Evolutionary conservation across 2,888 invertebrate species (phyloP), one percentile per base, ranked within the genome.

Genomic region (Acanthopleura granulata): DNA sequence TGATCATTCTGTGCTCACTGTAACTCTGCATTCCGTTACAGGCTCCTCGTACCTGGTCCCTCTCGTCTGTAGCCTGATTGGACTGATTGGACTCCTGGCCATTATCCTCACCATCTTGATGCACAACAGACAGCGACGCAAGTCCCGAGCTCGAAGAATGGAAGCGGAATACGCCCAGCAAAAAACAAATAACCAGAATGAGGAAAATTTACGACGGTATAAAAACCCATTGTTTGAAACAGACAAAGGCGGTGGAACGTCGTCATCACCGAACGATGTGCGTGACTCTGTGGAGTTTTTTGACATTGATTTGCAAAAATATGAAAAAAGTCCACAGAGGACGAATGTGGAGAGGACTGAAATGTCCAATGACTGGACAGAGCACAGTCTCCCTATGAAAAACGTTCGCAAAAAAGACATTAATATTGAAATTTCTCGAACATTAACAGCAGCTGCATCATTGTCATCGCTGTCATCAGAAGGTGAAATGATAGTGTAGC

Each of bases 161-260:
- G 66, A 66, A 27, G 66, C 66, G 6, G 78, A 82, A 62, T 81
- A 83, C 40, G 76, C 79, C 27, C 86, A 89, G 72, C 96, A 96
- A 87, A 96, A 96, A 89, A 95, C 96, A 3, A 97, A 97, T 90
- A 97, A 97, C 90, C 96, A 97, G 91, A 96, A 96, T 90, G 96
- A 96, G 89, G 96, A 96, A 89, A 96, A 97, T 91, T 92, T 97
- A 76, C 93, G 96, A 74, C 93, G 96, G 80, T 95, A 95, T 91
- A 85, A 88, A 72, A 95, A 95, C 91, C 95, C 95, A 6, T 91
- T 95, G 76, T 95, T 94, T 87, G 93, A 93, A 79, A 93, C 92
- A 62, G 92, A 92, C 83, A 88, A 91, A 76, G 90, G 90, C 71
- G 89, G 90, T 77, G 90, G 91, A 62, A 89, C 83, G 70, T 27